phyloP scores from a whole-genome alignment of 2,888 invertebrate genomes.

The Oasisia sp. region DNA sequence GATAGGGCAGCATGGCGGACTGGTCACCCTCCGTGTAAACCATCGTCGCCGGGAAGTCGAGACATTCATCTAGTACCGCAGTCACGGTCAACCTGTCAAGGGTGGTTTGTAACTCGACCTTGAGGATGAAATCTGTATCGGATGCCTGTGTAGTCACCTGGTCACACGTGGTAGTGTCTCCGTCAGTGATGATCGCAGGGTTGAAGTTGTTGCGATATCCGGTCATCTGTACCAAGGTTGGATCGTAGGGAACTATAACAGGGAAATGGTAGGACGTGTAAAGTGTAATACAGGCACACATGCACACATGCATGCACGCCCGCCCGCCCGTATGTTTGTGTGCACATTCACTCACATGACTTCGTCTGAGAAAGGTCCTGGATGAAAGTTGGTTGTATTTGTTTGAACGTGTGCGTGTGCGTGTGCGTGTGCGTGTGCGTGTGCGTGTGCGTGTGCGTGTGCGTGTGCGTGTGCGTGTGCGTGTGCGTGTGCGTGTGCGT shows the following conservation, averaged over 20 bases:
- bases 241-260: not conserved
- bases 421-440: no score
- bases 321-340: no score
- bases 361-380: no score
- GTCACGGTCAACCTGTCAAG: not conserved
- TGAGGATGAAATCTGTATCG: not conserved
- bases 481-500: no score
- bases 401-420: no score
- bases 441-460: no score
- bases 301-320: no score
- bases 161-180: not conserved
- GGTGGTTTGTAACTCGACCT: not conserved
- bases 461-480: no score
- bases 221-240: not conserved
- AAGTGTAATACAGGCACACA: no score
- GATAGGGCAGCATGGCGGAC: not conserved
- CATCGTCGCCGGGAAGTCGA: conserved; percentile 22
- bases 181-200: not conserved
- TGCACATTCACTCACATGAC: no score
- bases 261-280: no score
- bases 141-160: not conserved
- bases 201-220: conserved; percentile 7
- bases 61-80: not conserved
- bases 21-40: conserved; percentile 17
- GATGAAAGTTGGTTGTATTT: no score